Evolutionary conservation across 2,888 invertebrate species (phyloP), one percentile per base, ranked within the genome.

Genomic region (Danaus chrysippus): DNA sequence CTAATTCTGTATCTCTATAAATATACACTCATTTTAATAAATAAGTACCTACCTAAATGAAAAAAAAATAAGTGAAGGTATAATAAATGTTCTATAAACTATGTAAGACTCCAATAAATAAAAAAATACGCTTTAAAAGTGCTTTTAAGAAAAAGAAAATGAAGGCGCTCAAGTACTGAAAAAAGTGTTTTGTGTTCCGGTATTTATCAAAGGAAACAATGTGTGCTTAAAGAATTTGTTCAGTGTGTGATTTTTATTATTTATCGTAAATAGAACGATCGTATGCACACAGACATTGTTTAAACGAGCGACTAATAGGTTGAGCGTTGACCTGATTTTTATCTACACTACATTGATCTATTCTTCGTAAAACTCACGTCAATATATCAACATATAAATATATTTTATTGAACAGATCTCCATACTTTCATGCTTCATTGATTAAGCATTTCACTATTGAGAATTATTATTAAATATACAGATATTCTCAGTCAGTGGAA

Each of bases 401-500:
- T 55, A 55, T 8, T 56, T 17, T 56, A 8, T 49, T 23, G 10
- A 41, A 46, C 9, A 57, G 34, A 23, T 57, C 54, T 54, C 43
- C 9, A 59, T 23, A 19, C 17, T 57, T 10, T 15, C 13, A 15
- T 54, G 11, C 55, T 54, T 58, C 12, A 12, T 11, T 44, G 17
- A 23, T 23, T 58, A 57, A 56, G 23, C 34, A 12, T 54, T 42
- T 54, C 54, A 54, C 13, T 12, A 6, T 5, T 34, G 3, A 6
- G 6, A 34, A 42, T 59, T 19, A 62, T 58, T 65, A 34, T 34
- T 34, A 34, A 34, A 34, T 34, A 34, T 34, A 34, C 8, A 34
- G 2, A 34, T 8, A 34, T 34, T 34, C 23, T 34, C 23, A 34
- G 23, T 34, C 3, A 34, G 2, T 34, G 23, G 23, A 34, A 8